A percentile compares a stretch with the other conserved stretches of the same genome.
Evolutionary conservation across 1,140 invertebrate genomes (phyloP).

Genomic region (Drosophila pandora): DNA sequence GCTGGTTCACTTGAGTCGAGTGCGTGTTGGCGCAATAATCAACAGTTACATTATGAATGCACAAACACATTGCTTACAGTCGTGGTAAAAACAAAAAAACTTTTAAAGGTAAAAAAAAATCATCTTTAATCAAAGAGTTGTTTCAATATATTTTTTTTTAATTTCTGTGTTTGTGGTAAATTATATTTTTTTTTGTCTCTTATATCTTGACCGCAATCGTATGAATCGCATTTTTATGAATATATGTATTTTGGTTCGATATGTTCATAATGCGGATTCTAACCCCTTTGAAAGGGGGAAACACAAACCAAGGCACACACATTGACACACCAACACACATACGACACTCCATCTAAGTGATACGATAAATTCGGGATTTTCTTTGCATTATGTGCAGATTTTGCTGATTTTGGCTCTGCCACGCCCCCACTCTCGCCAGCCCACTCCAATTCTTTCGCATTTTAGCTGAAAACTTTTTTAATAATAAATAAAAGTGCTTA

Average conservation of each 20-base stretch:
- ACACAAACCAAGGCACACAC: constrained; percentile 9
- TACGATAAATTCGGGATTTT: constrained; percentile 80
- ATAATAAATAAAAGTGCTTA: constrained; percentile 82
- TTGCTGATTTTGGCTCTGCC: constrained; percentile 47
- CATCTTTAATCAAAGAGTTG: neutral
- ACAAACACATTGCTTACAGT: constrained; percentile 50
- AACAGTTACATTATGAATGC: constrained; percentile 80
- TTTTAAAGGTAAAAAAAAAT: neutral
- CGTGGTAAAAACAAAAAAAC: neutral
- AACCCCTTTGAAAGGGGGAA: constrained; percentile 53
- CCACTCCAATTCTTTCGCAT: constrained; percentile 12
- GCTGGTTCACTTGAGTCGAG: constrained; percentile 71
- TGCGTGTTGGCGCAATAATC: constrained; percentile 80
- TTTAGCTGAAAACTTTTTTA: constrained; percentile 71
- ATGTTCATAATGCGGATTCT: constrained; percentile 67
- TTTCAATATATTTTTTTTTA: neutral
- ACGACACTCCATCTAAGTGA: constrained; percentile 75
- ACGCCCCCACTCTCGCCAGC: constrained; percentile 7
- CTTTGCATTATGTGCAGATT: constrained; percentile 79
- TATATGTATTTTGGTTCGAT: constrained; percentile 14
- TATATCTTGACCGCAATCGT: neutral
- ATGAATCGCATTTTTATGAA: neutral
- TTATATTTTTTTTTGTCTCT: neutral
- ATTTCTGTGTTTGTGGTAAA: neutral
- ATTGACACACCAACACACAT: constrained; percentile 20